Base-by-base conservation (phyloP, 1,140 invertebrate species). In the Drosophila nannoptera region DNA sequence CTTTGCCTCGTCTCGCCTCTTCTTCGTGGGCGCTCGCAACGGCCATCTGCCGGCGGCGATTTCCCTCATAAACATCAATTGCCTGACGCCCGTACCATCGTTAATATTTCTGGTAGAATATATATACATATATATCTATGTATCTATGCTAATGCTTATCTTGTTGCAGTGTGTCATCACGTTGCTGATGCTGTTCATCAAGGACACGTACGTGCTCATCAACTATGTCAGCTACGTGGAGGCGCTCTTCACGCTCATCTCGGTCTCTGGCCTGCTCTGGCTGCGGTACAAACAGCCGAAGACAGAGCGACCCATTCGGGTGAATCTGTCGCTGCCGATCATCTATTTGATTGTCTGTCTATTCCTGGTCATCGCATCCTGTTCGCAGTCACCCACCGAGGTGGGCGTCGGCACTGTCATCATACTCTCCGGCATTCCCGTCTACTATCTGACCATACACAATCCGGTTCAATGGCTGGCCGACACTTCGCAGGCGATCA, bases 161-260 rank as follows among this genome's bases (percentile, higher is more conserved):
- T 61, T 87, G 64, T 93, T 93, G 12, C 91, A 96, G 94, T 95
- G 94, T 76, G 77, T 94, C 58, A 91, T 98, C 46, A 97, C 97
- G 0, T 88, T 98, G 32, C 87, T 94, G 7, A 92, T 98, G 77
- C 90, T 98, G n/a, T 92, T 94, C 73, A 95, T 94, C 31, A 93
- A 94, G 80, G 94, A 98, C 89, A 94, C 98, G n/a, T 97, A 97
- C 89, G 92, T 93, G 4, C 92, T 99, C 12, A 98, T 99, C 68
- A 97, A 97, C 88, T 99, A 97, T 89, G 94, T 97, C 22, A 96
- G 95, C 52, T 98, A 98, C 87, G 96, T 98, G 46, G 97, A 99
- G 90, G 94, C 96, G 8, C 90, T 97, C n/a, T 98, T 99, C 87
- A 97, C 96, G n/a, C 92, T 96, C 9, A 91, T 95, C 29, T 97